Evolutionary conservation across 1,140 invertebrate species (phyloP).

Genomic region (Heliconius hermathena): DNA sequence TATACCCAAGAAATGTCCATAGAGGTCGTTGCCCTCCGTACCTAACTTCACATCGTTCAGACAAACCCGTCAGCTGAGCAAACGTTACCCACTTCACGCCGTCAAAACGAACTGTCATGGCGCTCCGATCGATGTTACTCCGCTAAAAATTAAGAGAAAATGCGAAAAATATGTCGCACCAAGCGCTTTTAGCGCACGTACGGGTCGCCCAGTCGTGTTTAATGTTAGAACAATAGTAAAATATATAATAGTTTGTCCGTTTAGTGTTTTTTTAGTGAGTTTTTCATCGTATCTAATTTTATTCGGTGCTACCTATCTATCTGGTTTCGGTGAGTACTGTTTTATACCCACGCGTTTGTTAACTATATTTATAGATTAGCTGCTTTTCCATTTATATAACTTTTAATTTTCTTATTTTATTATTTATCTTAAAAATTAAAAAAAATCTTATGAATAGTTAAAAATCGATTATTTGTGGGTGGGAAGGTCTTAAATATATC

Average conservation of each 20-base stretch:
- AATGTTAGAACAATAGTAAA: slow-evolving; percentile 57
- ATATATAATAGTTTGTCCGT: slow-evolving; percentile 48
- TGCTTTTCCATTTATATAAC: neutral
- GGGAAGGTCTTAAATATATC: slow-evolving; percentile 59
- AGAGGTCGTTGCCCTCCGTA: slow-evolving; percentile 59
- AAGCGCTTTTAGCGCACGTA: slow-evolving; percentile 50
- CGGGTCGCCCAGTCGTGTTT: slow-evolving; percentile 44
- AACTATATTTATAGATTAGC: neutral
- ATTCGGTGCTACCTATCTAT: slow-evolving; percentile 64
- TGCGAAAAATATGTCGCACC: slow-evolving; percentile 70
- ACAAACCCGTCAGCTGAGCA: slow-evolving; percentile 73
- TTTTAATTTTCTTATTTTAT: neutral
- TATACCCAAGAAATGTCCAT: slow-evolving; percentile 8
- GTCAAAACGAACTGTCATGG: slow-evolving; percentile 76
- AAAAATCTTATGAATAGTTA: slow-evolving; percentile 59
- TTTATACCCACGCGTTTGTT: slow-evolving; percentile 44
- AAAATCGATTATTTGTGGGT: slow-evolving; percentile 80
- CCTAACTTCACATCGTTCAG: slow-evolving; percentile 61
- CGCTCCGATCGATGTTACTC: slow-evolving; percentile 70
- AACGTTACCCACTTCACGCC: slow-evolving; percentile 62
- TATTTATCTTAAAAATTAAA: slow-evolving; percentile 11
- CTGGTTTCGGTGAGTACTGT: slow-evolving; percentile 70
- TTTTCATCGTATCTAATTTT: slow-evolving; percentile 74
- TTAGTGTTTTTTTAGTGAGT: slow-evolving; percentile 71
- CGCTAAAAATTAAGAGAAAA: slow-evolving; percentile 69